A percentile compares a stretch with the other conserved stretches of the same genome.
phyloP scores from a whole-genome alignment of 2,113 vertebrate species.

The Hippocampus abdominalis region DNA sequence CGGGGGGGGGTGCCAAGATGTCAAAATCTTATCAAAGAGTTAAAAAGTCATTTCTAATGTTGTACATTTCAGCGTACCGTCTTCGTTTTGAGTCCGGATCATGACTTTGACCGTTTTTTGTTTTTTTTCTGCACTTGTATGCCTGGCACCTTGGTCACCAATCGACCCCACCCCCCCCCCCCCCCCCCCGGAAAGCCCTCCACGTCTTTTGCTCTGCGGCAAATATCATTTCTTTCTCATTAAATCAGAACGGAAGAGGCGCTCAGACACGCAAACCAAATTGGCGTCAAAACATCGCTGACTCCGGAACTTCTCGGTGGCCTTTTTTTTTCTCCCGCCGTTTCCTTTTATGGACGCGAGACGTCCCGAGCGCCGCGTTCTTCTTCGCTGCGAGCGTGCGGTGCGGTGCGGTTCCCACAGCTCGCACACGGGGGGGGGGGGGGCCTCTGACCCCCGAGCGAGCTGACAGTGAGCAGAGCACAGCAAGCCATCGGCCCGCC shows the following conservation, averaged over 20 bases:
- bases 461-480: slow-evolving; percentile 47
- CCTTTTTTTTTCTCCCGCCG: slow-evolving; percentile 24
- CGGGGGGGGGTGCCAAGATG: background rate
- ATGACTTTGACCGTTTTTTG: too few relatives aligned
- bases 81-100: too few relatives aligned
- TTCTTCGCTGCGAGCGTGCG: slow-evolving; percentile 30
- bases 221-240: too few relatives aligned
- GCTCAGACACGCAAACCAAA: slow-evolving; percentile 21
- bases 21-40: background rate
- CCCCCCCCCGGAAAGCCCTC: too few relatives aligned
- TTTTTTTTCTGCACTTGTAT: too few relatives aligned
- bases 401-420: slow-evolving; percentile 57
- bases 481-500: slow-evolving; percentile 25
- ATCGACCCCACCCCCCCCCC: too few relatives aligned
- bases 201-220: too few relatives aligned
- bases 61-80: too few relatives aligned
- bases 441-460: slow-evolving; percentile 51
- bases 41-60: background rate
- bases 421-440: slow-evolving; percentile 30
- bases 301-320: background rate
- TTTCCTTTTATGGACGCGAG: slow-evolving; percentile 60
- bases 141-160: too few relatives aligned
- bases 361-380: slow-evolving; percentile 16
- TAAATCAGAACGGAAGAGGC: background rate
- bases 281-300: slow-evolving; percentile 47